These are phyloP conservation scores for Microhierax caerulescens DNA, from an alignment of 2,797 vertebrate genomes.

Conservation along the genomic window DNA sequence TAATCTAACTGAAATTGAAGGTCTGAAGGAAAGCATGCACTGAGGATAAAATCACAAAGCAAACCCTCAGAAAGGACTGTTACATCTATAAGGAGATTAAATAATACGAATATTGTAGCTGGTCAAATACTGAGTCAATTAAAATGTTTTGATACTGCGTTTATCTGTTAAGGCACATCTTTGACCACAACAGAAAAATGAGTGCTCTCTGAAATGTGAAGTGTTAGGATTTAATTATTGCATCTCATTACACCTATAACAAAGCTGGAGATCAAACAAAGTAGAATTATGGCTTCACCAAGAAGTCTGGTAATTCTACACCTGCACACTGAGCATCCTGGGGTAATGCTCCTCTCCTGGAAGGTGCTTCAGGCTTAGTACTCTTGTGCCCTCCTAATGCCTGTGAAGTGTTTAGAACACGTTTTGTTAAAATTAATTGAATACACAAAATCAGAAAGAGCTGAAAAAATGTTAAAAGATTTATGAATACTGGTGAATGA, in stretches of 20 bases:
- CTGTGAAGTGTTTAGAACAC: conserved; percentile 21
- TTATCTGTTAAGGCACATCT: not conserved
- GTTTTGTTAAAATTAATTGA: conserved; percentile 71
- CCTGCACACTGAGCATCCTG: not conserved
- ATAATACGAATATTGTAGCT: not conserved
- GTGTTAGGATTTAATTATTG: not conserved
- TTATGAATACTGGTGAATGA: conserved; percentile 72
- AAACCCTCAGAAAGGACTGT: not conserved
- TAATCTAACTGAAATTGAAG: not conserved
- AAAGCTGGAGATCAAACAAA: not conserved
- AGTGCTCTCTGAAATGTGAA: not conserved
- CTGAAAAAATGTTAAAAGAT: conserved; percentile 66
- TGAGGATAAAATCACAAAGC: not conserved
- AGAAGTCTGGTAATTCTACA: not conserved
- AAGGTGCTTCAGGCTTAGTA: not conserved
- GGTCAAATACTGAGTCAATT: not conserved
- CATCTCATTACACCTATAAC: not conserved
- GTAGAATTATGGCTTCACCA: not conserved
- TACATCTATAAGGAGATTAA: not conserved
- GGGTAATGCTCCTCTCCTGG: not conserved
- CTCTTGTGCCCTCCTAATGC: not conserved
- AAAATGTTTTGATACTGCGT: not conserved
- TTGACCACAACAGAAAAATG: not conserved
- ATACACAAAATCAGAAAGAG: conserved; percentile 72
- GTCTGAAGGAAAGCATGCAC: not conserved